phyloP scores from a whole-genome alignment of 35 echinoderm and acorn worm species.

The Heliocidaris tuberculata region DNA sequence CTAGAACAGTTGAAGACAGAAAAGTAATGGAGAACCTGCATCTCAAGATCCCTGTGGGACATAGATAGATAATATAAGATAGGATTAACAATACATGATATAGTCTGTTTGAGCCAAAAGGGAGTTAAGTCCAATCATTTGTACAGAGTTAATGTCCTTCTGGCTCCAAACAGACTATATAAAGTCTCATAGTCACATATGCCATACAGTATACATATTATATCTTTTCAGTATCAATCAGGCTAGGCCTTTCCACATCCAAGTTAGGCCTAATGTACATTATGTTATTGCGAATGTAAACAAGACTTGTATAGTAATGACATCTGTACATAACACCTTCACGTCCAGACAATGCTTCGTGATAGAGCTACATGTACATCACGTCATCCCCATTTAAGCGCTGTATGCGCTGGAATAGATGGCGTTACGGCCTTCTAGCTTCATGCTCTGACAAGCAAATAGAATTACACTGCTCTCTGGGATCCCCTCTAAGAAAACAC shows the following conservation, averaged over 20 bases:
- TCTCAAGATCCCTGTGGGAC: too few species aligned
- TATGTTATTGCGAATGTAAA: not conserved
- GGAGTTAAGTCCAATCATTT: too few species aligned
- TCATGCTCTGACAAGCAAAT: conserved; percentile 21
- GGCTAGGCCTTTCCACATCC: not conserved
- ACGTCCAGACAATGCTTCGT: not conserved
- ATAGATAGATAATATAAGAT: too few species aligned
- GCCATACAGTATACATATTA: not conserved
- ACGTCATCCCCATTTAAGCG: not conserved
- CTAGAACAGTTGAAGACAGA: too few species aligned
- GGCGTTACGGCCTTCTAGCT: not conserved
- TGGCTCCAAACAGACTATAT: too few species aligned
- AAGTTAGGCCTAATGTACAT: not conserved
- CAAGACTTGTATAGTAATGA: not conserved
- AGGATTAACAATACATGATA: too few species aligned
- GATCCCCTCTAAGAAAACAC: not conserved
- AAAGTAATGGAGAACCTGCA: too few species aligned
- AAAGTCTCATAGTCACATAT: not conserved
- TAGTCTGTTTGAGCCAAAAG: too few species aligned
- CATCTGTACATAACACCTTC: not conserved
- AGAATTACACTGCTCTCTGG: conserved; percentile 3
- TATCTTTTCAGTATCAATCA: too few species aligned
- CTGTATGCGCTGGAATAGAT: not conserved
- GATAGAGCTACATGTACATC: not conserved
- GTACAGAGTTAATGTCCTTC: too few species aligned